phyloP scores from a whole-genome alignment of 2,888 invertebrate genomes.

The Lacanobia wlatinum region DNA sequence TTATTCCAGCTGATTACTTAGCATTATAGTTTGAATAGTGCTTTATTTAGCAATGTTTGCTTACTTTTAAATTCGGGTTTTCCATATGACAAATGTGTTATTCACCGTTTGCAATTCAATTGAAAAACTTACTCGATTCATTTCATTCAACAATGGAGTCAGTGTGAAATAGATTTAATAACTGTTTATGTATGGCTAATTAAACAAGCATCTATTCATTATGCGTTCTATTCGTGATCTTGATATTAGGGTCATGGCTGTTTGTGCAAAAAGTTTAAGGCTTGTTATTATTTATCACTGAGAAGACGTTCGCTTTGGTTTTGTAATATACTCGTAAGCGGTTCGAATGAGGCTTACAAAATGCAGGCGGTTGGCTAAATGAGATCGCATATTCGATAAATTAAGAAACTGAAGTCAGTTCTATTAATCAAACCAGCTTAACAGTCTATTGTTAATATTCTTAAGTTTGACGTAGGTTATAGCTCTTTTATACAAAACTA shows the following conservation, averaged over 20 bases:
- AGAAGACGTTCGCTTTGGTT: slow-evolving; percentile 13
- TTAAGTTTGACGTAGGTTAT: background rate
- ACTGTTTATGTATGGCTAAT: slow-evolving; percentile 17
- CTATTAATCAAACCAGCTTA: background rate
- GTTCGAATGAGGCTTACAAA: background rate
- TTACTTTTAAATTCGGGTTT: background rate
- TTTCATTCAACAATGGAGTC: slow-evolving; percentile 16
- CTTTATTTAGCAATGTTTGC: background rate
- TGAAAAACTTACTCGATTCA: background rate
- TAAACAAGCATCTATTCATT: slow-evolving; percentile 28
- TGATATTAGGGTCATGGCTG: slow-evolving; percentile 60
- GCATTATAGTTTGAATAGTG: background rate
- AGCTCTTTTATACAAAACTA: background rate
- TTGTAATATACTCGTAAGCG: background rate
- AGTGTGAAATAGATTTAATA: slow-evolving; percentile 17
- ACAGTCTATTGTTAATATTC: background rate
- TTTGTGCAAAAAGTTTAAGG: slow-evolving; percentile 38
- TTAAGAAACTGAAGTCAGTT: background rate
- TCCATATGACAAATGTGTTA: background rate
- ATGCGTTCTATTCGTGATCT: slow-evolving; percentile 51
- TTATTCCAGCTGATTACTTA: background rate
- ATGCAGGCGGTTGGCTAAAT: slow-evolving; percentile 1
- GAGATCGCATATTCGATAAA: background rate
- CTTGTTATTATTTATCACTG: slow-evolving; percentile 29
- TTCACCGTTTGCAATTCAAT: slow-evolving; percentile 5